Conservation (phyloP, 1,140 invertebrate genomes). For the Drosophila kikkawai region DNA sequence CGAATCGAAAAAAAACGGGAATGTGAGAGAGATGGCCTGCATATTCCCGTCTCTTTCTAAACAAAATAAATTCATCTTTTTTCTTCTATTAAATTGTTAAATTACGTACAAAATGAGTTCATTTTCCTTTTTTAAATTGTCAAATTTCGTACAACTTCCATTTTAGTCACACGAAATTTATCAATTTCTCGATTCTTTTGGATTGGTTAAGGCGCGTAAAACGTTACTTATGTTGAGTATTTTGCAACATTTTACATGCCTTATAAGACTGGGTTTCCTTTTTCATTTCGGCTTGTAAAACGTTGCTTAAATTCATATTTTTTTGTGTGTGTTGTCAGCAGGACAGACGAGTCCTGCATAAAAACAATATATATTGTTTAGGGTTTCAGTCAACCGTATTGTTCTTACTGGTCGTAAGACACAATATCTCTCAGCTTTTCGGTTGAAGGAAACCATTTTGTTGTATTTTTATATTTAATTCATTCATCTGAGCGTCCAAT, state of each 20-base stretch:
- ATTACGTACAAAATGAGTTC: too few species aligned
- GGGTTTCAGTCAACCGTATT: constrained; percentile 36
- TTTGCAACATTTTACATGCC: constrained; percentile 71
- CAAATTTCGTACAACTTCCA: constrained; percentile 33
- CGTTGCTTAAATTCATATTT: constrained; percentile 6
- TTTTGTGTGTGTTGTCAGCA: constrained; percentile 22
- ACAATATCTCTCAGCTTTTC: neutral
- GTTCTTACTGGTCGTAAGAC: constrained; percentile 17
- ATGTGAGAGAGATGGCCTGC: constrained; percentile 22
- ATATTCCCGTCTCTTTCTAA: constrained; percentile 12
- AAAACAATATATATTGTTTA: constrained; percentile 33
- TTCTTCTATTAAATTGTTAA: neutral
- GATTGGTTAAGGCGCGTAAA: constrained; percentile 67
- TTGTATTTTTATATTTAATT: neutral
- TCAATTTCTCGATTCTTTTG: constrained; percentile 4
- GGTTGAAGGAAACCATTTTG: constrained; percentile 26
- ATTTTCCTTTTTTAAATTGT: neutral
- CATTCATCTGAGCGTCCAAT: constrained; percentile 7
- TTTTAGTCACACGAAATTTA: constrained; percentile 24
- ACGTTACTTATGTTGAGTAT: constrained; percentile 53
- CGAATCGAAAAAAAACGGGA: constrained; percentile 3
- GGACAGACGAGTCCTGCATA: constrained; percentile 29
- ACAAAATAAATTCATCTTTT: neutral
- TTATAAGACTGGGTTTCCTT: constrained; percentile 21
- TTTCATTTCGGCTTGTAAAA: constrained; percentile 51